Base-by-base conservation (phyloP, 2,888 invertebrate genomes). In the Cryptophagus acutangulus region DNA sequence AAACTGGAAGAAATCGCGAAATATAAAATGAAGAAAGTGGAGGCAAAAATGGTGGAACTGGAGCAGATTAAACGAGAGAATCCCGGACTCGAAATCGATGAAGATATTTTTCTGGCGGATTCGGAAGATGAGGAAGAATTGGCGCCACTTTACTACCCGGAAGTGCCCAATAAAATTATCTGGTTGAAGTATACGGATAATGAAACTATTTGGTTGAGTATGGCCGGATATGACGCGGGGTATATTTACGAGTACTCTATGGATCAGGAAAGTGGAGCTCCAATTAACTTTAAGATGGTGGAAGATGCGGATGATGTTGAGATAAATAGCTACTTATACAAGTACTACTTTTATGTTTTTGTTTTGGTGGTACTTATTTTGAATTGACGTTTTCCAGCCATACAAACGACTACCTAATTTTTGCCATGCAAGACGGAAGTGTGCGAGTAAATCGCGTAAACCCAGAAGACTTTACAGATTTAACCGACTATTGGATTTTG, bases 201-300 rank as follows among this genome's bases (percentile, higher is more conserved):
- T 2, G 61, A 71, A 14, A 76, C 74, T 1, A 66, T 82, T 38
- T 79, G 79, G 77, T 49, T 82, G 1, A 78, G 79, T 1, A 72
- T 82, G 71, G 73, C 70, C 2, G 82, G 79, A 52, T 82, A 74
- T 49, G 82, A 82, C 60, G 76, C 81, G 2, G 82, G 82, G 15
- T 82, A 78, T 49, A 71, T 82, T 46, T 83, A 83, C 54, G 81
- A 82, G 62, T 76, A 75, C 52, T 57, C 58, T 15, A 71, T 75
- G 20, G 69, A 70, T 13, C 62, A 69, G 31, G 61, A 67, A 1
- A 69, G 71, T 16, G 52, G 59, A 15, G 47, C 53, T 34, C 76
- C 77, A 0, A 45, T 69, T 2, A 62, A 56, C 26, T 74, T 71
- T 48, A 72, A 70, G 2, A 51, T 73, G 18, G 69, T 82, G 8